Percentiles rank a stretch among this genome's conserved stretches.
These are phyloP conservation scores for Troides helena DNA, from an alignment of 2,888 invertebrate genomes.

Conservation along the genomic window DNA sequence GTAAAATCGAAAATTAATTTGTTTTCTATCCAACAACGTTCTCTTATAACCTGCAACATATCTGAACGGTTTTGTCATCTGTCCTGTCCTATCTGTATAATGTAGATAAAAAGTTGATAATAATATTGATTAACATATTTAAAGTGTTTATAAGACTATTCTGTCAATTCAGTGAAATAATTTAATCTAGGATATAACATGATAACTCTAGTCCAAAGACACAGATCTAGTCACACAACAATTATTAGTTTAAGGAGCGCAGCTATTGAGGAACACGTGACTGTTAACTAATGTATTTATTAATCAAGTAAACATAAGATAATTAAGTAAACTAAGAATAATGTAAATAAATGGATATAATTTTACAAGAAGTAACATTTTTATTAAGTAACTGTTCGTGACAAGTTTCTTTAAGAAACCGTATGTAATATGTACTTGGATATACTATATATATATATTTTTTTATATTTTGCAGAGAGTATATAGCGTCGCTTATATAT, in stretches of 20 bases:
- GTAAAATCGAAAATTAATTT: no score
- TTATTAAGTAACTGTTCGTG: constrained; percentile 9
- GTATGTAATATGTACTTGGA: constrained; percentile 22
- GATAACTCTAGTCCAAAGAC: constrained; percentile 21
- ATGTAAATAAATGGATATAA: constrained; percentile 20
- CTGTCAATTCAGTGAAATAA: constrained; percentile 14
- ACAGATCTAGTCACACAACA: constrained; percentile 24
- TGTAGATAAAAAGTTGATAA: no score
- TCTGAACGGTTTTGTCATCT: no score
- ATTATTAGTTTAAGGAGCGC: constrained; percentile 14
- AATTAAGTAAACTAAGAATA: no score
- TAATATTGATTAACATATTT: no score
- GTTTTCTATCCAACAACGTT: no score
- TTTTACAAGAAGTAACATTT: background rate
- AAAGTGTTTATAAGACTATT: background rate
- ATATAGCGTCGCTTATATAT: constrained; percentile 30
- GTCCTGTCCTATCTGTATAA: no score
- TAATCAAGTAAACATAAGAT: background rate
- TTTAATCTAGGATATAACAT: background rate
- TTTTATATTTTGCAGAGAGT: constrained; percentile 33
- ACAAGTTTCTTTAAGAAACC: constrained; percentile 20
- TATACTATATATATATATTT: constrained; percentile 24
- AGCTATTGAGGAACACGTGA: constrained; percentile 1
- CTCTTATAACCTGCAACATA: no score
- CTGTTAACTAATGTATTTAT: constrained; percentile 11